Evolutionary conservation across 2,888 invertebrate genomes (phyloP), one percentile per base, ranked within the genome.

Genomic region (Melikaiella ostensackeni): DNA sequence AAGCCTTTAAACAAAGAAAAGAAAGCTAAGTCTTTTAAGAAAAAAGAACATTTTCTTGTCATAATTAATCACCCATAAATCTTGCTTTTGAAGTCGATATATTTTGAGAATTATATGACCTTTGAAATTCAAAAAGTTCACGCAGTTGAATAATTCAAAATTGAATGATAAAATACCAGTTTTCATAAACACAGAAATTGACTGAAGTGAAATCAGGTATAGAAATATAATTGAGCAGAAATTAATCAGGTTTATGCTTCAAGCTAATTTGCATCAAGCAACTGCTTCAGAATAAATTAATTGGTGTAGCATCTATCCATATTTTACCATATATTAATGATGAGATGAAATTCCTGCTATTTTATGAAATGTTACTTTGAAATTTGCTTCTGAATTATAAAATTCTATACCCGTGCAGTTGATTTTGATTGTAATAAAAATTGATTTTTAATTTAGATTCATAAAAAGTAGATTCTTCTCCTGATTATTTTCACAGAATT

Each of bases 1-100:
- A 98, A 13, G 98, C 98, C 98, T 98, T 93, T 2, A 93, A 92
- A 27, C 9, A 21, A 62, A 80, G 87, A 83, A 76, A 75, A 75
- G 66, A 59, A 55, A 55, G 55, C 55, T 11, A 3, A 21, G 7
- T 13, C 27, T 27, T 59, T 59, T 0, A 27, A 59, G 27, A 24
- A 59, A 27, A 0, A 24, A 59, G 24, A 27, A 59, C 27, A 57
- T 24, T 57, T 13, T 57, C 13, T 13, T 6, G 5, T 6, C 57
- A 6, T 24, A 3, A n/a, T 55, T n/a, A n/a, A 0, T 21, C 50
- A 55, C n/a, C 5, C 7, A 8, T n/a, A 55, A n/a, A 2, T 55
- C 1, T 55, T n/a, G 8, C n/a, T n/a, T n/a, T 1, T n/a, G 8
- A 55, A 55, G 3, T 55, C 2, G 7, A 55, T n/a, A 55, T 21